These are phyloP conservation scores for Pedicia rivosa DNA, from an alignment of 2,888 invertebrate genomes.

Conservation along the genomic window DNA sequence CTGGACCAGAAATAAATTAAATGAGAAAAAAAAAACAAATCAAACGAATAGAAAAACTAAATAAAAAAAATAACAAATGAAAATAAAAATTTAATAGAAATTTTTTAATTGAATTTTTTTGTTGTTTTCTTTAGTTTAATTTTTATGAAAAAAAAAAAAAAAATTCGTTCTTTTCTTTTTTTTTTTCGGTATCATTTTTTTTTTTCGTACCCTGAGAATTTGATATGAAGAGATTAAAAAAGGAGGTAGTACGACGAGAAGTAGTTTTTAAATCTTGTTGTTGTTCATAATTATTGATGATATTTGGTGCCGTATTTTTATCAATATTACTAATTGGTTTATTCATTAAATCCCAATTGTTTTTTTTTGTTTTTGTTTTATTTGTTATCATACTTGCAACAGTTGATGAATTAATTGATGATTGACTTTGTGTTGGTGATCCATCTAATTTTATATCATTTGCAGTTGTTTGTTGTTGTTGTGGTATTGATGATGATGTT, in stretches of 20 bases:
- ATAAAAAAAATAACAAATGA: too few species aligned
- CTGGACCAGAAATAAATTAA: too few species aligned
- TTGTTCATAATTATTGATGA: constrained; percentile 12
- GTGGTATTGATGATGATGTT: background rate
- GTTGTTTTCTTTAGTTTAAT: constrained; percentile 7
- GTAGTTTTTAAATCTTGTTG: constrained; percentile 37
- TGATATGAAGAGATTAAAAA: constrained; percentile 89
- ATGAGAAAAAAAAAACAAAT: too few species aligned
- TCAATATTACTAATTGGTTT: constrained; percentile 5
- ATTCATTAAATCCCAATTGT: constrained; percentile 5
- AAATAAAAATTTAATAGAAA: too few species aligned
- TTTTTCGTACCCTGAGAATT: constrained; percentile 69
- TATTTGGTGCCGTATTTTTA: constrained; percentile 9
- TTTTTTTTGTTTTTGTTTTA: constrained; percentile 4
- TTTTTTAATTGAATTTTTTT: constrained; percentile 8
- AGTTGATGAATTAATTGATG: constrained; percentile 16
- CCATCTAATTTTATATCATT: background rate
- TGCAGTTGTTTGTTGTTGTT: background rate
- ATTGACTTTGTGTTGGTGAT: constrained; percentile 22
- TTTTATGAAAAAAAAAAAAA: constrained; percentile 1
- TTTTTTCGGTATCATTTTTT: constrained; percentile 8
- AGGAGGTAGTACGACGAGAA: constrained; percentile 84
- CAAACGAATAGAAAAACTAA: too few species aligned
- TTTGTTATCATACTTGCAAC: constrained; percentile 14
- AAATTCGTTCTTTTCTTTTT: constrained; percentile 2